These are phyloP conservation scores for Romanomermis culicivorax DNA, from an alignment of 2,888 invertebrate genomes.

Conservation along the genomic window DNA sequence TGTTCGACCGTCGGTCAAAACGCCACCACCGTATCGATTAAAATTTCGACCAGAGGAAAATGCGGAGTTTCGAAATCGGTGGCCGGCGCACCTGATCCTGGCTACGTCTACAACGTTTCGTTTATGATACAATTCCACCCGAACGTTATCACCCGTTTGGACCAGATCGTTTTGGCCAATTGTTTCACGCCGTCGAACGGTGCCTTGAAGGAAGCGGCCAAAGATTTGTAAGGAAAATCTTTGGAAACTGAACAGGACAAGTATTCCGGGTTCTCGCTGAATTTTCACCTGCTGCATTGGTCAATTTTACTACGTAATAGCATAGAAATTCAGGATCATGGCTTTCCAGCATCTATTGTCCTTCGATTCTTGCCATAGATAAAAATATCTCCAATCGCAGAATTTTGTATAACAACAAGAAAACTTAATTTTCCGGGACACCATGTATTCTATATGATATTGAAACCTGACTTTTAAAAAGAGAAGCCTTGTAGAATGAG, in stretches of 20 bases:
- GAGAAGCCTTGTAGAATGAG: too few species aligned
- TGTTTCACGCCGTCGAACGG: constrained; percentile 19
- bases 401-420: too few species aligned
- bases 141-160: constrained; percentile 22
- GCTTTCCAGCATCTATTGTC: too few species aligned
- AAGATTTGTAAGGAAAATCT: background rate
- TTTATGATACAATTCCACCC: constrained; percentile 26
- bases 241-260: too few species aligned
- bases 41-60: background rate
- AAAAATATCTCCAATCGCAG: too few species aligned
- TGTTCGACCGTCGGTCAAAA: constrained; percentile 12
- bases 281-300: too few species aligned
- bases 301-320: constrained; percentile 17
- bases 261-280: too few species aligned
- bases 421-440: too few species aligned
- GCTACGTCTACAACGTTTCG: constrained; percentile 21
- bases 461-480: too few species aligned
- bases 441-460: too few species aligned
- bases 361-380: too few species aligned
- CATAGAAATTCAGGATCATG: too few species aligned
- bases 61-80: background rate
- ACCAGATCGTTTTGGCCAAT: constrained; percentile 19
- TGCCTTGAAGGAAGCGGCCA: background rate
- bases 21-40: background rate
- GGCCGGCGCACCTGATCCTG: constrained; percentile 8